These are phyloP conservation scores for Dinomys branickii DNA, from an alignment of 2,113 vertebrate genomes.

Conservation along the genomic window DNA sequence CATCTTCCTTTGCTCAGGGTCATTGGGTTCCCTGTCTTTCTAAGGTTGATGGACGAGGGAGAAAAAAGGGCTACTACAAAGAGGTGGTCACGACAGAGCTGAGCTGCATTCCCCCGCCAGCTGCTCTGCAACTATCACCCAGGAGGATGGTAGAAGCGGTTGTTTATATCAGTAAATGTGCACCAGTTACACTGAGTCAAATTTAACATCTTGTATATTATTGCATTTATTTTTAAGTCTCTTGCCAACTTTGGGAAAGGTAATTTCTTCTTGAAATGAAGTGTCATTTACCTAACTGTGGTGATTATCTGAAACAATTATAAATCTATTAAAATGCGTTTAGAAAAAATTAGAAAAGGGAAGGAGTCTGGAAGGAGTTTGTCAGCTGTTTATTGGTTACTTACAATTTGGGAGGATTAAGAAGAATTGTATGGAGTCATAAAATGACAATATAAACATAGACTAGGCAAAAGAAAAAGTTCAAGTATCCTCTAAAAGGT, in stretches of 20 bases:
- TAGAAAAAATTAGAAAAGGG: not conserved
- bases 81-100: not conserved
- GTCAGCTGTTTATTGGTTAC: not conserved
- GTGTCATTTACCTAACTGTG: not conserved
- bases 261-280: constrained; percentile 3
- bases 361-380: not conserved
- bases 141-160: not conserved
- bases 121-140: not conserved
- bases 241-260: not conserved
- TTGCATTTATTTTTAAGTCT: not conserved
- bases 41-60: not conserved
- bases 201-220: not conserved
- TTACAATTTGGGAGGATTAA: not conserved
- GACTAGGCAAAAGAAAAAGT: not conserved
- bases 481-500: not conserved
- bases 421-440: not conserved
- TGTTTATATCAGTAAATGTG: not conserved
- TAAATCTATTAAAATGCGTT: not conserved
- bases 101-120: not conserved
- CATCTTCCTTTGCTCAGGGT: not conserved
- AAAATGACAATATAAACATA: not conserved
- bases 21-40: not conserved
- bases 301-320: not conserved
- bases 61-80: not conserved
- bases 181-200: not conserved